Percentiles rank a stretch among this genome's conserved stretches.
These are phyloP conservation scores for Mycalesis mineus DNA, from an alignment of 2,888 invertebrate genomes.

Conservation along the genomic window DNA sequence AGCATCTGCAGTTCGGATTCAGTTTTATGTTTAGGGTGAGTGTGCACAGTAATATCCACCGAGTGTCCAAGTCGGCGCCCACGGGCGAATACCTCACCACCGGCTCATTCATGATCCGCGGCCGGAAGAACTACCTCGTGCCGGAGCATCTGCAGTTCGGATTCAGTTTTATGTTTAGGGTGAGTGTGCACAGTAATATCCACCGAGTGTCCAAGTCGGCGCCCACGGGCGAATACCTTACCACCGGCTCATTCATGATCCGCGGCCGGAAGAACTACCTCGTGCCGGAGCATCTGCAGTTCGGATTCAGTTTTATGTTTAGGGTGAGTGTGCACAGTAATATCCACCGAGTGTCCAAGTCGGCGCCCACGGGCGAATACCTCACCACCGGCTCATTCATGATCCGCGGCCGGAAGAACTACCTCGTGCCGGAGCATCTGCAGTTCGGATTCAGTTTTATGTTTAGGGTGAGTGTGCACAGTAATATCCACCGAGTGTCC, in stretches of 20 bases:
- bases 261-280: slow-evolving; percentile 98
- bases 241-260: slow-evolving; percentile 98
- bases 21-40: slow-evolving; percentile 88
- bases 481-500: slow-evolving; percentile 95
- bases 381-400: slow-evolving; percentile 97
- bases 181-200: slow-evolving; percentile 39
- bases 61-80: slow-evolving; percentile 98
- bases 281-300: slow-evolving; percentile 93
- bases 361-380: slow-evolving; percentile 98
- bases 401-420: slow-evolving; percentile 98
- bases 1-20: slow-evolving; percentile 95
- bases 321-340: slow-evolving; percentile 58
- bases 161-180: slow-evolving; percentile 91
- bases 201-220: slow-evolving; percentile 98
- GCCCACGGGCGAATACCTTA: slow-evolving; percentile 97
- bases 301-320: slow-evolving; percentile 96
- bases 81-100: slow-evolving; percentile 98
- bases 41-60: slow-evolving; percentile 80
- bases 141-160: slow-evolving; percentile 97
- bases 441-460: slow-evolving; percentile 96
- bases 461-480: slow-evolving; percentile 79
- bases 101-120: slow-evolving; percentile 97
- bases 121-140: slow-evolving; percentile 97
- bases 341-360: slow-evolving; percentile 97
- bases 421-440: slow-evolving; percentile 93